Evolutionary conservation across 2,113 vertebrate genomes (phyloP).

Genomic region (Cichladusa arquata): DNA sequence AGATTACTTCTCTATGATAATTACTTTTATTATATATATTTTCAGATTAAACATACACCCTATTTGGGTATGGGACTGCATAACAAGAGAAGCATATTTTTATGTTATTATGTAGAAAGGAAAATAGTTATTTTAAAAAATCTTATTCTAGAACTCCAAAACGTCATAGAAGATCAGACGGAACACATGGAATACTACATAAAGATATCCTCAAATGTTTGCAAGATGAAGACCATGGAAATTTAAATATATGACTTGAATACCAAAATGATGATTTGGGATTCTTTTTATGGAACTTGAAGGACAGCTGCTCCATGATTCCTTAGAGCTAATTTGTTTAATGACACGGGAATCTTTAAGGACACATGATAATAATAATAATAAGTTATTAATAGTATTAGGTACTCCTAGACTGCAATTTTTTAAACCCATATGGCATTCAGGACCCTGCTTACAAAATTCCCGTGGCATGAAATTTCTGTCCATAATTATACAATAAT

Average conservation of each 20-base stretch:
- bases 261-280: neutral
- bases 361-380: neutral
- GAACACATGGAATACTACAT: fast-evolving
- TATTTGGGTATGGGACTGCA: neutral
- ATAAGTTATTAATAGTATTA: neutral
- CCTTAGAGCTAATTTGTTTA: neutral
- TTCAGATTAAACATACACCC: neutral
- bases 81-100: neutral
- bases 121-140: neutral
- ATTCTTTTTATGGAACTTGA: neutral
- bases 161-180: neutral
- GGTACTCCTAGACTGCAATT: neutral
- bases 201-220: neutral
- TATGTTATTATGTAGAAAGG: neutral
- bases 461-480: neutral
- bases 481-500: neutral
- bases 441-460: neutral
- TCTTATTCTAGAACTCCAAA: neutral
- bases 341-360: neutral
- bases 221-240: neutral
- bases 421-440: neutral
- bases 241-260: neutral
- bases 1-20: neutral
- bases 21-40: neutral
- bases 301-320: neutral